These are phyloP conservation scores for Hystrix cristata DNA, from an alignment of 2,113 vertebrate genomes.

Conservation along the genomic window DNA sequence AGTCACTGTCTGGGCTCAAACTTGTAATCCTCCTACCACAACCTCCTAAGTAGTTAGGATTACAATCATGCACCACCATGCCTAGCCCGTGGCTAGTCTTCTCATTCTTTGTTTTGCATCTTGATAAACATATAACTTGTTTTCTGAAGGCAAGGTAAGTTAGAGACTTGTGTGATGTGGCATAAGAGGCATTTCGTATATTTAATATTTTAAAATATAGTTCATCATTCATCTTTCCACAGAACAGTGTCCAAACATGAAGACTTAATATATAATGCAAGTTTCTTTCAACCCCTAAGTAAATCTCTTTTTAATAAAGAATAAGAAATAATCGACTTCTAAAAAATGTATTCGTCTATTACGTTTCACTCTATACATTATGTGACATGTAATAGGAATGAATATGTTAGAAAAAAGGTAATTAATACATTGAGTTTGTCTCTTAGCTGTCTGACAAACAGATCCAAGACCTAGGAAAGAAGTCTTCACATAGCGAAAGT, in stretches of 20 bases:
- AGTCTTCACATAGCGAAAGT: neutral
- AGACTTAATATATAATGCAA: neutral
- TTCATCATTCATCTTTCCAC: neutral
- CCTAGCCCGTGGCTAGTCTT: neutral
- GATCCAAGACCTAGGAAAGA: neutral
- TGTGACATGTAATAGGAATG: neutral
- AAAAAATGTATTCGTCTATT: neutral
- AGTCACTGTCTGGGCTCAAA: neutral
- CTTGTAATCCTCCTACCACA: neutral
- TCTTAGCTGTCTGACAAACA: neutral
- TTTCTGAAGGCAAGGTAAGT: constrained; percentile 16
- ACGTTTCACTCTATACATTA: neutral
- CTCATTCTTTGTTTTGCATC: neutral
- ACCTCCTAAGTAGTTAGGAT: neutral
- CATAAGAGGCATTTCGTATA: neutral
- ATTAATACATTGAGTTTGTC: neutral
- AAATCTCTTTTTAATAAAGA: constrained; percentile 18
- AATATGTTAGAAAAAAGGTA: neutral
- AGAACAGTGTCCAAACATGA: neutral
- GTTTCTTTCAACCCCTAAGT: neutral
- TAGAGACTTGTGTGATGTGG: neutral
- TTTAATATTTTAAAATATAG: constrained; percentile 30
- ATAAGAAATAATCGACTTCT: neutral
- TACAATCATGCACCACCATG: neutral
- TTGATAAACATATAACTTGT: constrained; percentile 1